These are phyloP conservation scores for Scotopteryx bipunctaria DNA, from an alignment of 2,888 invertebrate species.

Conservation along the genomic window DNA sequence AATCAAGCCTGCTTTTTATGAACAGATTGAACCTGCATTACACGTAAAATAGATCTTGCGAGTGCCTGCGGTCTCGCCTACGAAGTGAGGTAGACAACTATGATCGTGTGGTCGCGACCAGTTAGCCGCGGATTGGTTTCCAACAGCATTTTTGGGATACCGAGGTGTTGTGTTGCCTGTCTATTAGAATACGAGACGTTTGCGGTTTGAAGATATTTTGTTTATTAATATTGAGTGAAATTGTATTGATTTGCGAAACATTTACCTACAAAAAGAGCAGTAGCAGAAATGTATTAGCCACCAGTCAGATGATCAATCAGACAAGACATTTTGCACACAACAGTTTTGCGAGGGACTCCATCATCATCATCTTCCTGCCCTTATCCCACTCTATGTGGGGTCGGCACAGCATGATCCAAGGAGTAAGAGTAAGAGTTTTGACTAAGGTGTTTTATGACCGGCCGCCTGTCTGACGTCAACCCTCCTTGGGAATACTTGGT, in stretches of 20 bases:
- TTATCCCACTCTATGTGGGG: too few relatives aligned
- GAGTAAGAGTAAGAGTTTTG: too few relatives aligned
- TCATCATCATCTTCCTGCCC: too few relatives aligned
- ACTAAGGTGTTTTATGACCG: too few relatives aligned
- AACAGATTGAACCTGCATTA: background rate
- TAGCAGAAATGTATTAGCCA: too few relatives aligned
- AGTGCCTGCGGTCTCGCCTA: conserved; percentile 37
- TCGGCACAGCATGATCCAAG: too few relatives aligned
- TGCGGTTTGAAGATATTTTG: conserved; percentile 34
- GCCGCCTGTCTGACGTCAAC: too few relatives aligned
- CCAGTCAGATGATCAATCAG: too few relatives aligned
- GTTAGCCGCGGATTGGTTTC: conserved; percentile 60
- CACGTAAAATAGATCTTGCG: conserved; percentile 4
- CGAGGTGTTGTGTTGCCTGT: conserved; percentile 52
- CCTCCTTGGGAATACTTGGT: too few relatives aligned
- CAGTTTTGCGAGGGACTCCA: too few relatives aligned
- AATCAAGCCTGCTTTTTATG: background rate
- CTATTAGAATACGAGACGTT: conserved; percentile 46
- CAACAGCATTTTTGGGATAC: conserved; percentile 69
- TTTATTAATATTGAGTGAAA: conserved; percentile 50
- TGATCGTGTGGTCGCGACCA: conserved; percentile 63
- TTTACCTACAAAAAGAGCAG: too few relatives aligned
- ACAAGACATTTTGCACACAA: too few relatives aligned
- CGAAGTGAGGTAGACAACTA: conserved; percentile 51
- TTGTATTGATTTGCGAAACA: background rate